Conservation (phyloP, 2,113 vertebrate species). For the Phrynocephalus versicolor region DNA sequence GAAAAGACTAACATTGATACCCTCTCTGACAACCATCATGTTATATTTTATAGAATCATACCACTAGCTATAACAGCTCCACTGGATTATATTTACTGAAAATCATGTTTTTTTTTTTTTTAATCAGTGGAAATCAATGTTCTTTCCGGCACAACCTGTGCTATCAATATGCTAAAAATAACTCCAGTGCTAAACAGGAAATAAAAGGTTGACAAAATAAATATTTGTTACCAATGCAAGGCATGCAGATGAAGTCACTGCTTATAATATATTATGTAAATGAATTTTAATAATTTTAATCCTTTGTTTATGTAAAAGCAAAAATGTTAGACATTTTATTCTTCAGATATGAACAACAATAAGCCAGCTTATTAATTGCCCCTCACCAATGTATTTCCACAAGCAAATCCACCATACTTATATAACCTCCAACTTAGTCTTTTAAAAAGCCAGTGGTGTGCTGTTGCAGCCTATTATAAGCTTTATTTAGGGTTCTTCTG, state of each 20-base stretch:
- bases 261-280: neutral
- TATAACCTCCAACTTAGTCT: neutral
- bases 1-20: too few species aligned
- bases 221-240: neutral
- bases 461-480: neutral
- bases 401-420: neutral
- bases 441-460: neutral
- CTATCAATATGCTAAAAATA: neutral
- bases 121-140: neutral
- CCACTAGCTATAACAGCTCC: neutral
- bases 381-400: neutral
- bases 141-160: neutral
- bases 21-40: too few species aligned
- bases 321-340: neutral
- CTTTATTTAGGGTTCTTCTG: neutral
- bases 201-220: slow-evolving; percentile 22
- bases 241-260: neutral
- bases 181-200: neutral
- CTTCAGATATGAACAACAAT: neutral
- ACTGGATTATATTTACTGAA: neutral
- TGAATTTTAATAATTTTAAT: neutral
- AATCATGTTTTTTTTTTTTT: neutral
- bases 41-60: too few species aligned
- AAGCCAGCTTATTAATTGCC: neutral
- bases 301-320: neutral